These are phyloP conservation scores for Papilio elwesi DNA, from an alignment of 2,888 invertebrate genomes.

Conservation along the genomic window DNA sequence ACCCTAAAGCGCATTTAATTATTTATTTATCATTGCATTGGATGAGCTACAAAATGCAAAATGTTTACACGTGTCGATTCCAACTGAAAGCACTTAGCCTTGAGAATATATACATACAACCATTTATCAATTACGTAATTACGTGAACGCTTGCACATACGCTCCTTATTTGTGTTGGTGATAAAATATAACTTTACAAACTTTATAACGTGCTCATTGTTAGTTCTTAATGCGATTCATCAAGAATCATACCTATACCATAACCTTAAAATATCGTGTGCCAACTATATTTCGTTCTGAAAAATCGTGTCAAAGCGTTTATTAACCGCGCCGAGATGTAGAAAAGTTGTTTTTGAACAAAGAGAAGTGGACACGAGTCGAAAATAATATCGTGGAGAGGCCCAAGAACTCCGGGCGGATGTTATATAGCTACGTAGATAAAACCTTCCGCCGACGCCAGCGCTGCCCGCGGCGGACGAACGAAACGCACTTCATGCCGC, in stretches of 20 bases:
- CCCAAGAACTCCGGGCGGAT: constrained; percentile 79
- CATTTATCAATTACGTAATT: constrained; percentile 71
- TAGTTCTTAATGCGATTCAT: constrained; percentile 45
- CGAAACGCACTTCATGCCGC: constrained; percentile 77
- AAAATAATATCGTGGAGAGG: constrained; percentile 78
- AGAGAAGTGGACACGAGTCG: constrained; percentile 71
- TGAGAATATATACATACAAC: constrained; percentile 67
- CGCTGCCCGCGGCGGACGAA: constrained; percentile 75
- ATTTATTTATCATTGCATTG: constrained; percentile 33
- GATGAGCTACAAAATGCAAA: constrained; percentile 42
- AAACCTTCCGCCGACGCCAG: constrained; percentile 82
- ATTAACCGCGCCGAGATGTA: constrained; percentile 63
- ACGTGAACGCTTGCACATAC: constrained; percentile 65
- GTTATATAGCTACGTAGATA: constrained; percentile 83
- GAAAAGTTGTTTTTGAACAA: constrained; percentile 80
- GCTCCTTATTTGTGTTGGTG: constrained; percentile 59
- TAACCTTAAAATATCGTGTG: constrained; percentile 68
- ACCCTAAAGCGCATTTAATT: constrained; percentile 38
- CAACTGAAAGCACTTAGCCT: constrained; percentile 71
- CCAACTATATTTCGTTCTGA: constrained; percentile 54
- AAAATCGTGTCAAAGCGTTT: constrained; percentile 64
- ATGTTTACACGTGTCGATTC: constrained; percentile 49
- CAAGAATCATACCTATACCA: constrained; percentile 48
- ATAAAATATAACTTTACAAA: constrained; percentile 62
- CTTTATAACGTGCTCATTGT: constrained; percentile 48